These are phyloP conservation scores for Chaetodon trifasciatus DNA, from an alignment of 2,797 vertebrate species.

Conservation along the genomic window DNA sequence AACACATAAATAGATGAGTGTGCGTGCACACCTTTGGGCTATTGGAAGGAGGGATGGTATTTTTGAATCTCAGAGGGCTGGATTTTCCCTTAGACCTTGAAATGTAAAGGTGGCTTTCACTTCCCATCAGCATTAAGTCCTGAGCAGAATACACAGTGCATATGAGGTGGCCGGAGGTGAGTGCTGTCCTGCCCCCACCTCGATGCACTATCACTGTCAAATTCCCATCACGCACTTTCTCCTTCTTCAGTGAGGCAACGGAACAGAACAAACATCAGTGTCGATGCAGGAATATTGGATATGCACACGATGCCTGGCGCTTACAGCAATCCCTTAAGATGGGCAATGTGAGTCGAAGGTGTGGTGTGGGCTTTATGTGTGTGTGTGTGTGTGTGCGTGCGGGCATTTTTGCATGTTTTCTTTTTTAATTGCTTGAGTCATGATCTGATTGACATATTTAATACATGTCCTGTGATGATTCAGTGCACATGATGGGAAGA, in stretches of 20 bases:
- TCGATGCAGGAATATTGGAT: conserved; percentile 53
- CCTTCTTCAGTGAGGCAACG: conserved; percentile 48
- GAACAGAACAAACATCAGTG: conserved; percentile 55
- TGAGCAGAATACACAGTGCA: conserved; percentile 52
- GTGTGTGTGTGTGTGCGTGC: conserved; percentile 18
- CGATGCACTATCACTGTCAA: conserved; percentile 30
- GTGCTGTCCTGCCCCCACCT: conserved; percentile 34
- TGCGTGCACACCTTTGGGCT: conserved; percentile 17
- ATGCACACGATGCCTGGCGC: conserved; percentile 49
- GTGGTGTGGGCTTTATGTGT: conserved; percentile 1
- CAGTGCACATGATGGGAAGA: conserved; percentile 30
- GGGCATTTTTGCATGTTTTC: neutral
- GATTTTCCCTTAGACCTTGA: conserved; percentile 47
- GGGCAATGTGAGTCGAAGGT: conserved; percentile 10
- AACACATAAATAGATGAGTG: conserved; percentile 33
- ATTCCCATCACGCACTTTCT: conserved; percentile 50
- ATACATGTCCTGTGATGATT: conserved; percentile 62
- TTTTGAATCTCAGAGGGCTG: conserved; percentile 37
- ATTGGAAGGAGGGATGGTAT: neutral
- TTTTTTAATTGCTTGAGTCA: conserved; percentile 26
- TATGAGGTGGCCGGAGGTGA: conserved; percentile 46
- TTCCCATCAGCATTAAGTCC: conserved; percentile 46
- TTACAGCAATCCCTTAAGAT: conserved; percentile 40
- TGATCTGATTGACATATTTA: conserved; percentile 72
- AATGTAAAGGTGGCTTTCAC: conserved; percentile 60